Conservation (phyloP, 2,888 invertebrate genomes). For the Ptychoptera contaminata region DNA sequence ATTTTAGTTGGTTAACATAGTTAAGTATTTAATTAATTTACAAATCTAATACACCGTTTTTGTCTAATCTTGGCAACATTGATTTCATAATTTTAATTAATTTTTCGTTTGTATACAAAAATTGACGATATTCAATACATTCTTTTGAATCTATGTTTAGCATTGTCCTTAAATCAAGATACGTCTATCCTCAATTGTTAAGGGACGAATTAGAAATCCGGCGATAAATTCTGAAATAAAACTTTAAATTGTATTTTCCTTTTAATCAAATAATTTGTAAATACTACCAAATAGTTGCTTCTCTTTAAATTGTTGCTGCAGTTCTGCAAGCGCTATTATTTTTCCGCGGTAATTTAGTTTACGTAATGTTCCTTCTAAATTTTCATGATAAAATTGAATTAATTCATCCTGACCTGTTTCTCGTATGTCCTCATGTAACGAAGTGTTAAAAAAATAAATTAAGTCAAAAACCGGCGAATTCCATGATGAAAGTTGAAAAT, state of each 20-base stretch:
- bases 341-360: conserved; percentile 17
- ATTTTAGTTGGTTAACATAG: too few relatives aligned
- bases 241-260: too few relatives aligned
- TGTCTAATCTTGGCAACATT: too few relatives aligned
- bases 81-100: too few relatives aligned
- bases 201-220: conserved; percentile 22
- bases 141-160: too few relatives aligned
- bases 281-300: conserved; percentile 14
- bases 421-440: conserved; percentile 21
- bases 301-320: conserved; percentile 20
- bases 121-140: too few relatives aligned
- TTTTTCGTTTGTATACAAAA: too few relatives aligned
- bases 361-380: conserved; percentile 18
- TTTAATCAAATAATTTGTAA: neutral
- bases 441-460: conserved; percentile 20
- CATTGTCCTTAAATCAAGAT: too few relatives aligned
- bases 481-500: conserved; percentile 9
- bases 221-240: conserved; percentile 21
- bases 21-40: too few relatives aligned
- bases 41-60: too few relatives aligned
- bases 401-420: conserved; percentile 22
- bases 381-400: conserved; percentile 20
- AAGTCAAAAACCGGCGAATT: conserved; percentile 10
- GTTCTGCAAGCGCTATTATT: conserved; percentile 23
- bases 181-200: conserved; percentile 16